Evolutionary conservation across 2,113 vertebrate genomes (phyloP), one percentile per base, ranked within the genome.

Genomic region (Entomyzon cyanotis): DNA sequence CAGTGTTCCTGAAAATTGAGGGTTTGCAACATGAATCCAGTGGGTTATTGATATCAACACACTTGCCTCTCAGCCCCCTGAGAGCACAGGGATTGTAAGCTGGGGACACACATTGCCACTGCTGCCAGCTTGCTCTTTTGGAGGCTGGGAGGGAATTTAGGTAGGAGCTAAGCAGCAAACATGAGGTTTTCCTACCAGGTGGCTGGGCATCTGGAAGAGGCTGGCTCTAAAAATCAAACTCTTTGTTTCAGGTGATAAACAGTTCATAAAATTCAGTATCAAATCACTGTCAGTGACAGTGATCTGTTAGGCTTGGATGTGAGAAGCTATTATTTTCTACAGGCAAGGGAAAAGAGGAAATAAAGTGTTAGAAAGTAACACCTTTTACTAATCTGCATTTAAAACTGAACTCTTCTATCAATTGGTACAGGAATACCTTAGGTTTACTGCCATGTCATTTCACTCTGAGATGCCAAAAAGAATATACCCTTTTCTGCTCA

Each of bases 81-180:
- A 21, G 58, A 21, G 12, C 33, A 47, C 10, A 35, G 42, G 55
- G 11, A 71, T 5, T 11, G 2, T 10, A 31, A 80, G 6, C 0
- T 65, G 41, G 60, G 49, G 24, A 44, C 20, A 13, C 3, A 3
- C 0, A 0, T 16, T 58, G 42, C 13, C 3, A 4, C 31, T 52
- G 31, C 33, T 56, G 24, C 27, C 19, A 47, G 14, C 11, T 5
- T 81, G 50, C 10, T 10, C 13, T 78, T 28, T 22, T 2, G 2
- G n/a, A 82, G n/a, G 8, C 14, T 52, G 55, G 12, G 39, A 59
- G 24, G 6, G 19, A 42, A 10, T 47, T 67, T 35, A 33, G 25
- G 11, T 6, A 59, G 39, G 11, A 70, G 22, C 19, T 58, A 60
- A 49, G 31, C 13, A 41, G 71, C 20, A 74, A 63, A 6, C 3